These are phyloP conservation scores for Lagopus muta DNA, from an alignment of 2,113 vertebrate genomes.

Conservation along the genomic window DNA sequence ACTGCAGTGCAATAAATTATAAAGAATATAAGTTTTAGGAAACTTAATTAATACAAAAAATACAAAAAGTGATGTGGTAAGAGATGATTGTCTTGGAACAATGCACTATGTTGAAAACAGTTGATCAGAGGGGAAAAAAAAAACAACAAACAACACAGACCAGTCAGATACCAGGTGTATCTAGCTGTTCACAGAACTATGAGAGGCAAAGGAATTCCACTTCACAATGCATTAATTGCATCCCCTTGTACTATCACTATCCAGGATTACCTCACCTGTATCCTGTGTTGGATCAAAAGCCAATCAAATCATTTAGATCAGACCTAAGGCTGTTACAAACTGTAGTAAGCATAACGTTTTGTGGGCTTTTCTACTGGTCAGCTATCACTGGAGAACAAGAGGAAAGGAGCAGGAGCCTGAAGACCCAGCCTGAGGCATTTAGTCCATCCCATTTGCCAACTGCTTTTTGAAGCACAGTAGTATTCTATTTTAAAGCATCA, in stretches of 20 bases:
- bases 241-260: background rate
- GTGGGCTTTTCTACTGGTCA: background rate
- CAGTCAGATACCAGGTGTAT: background rate
- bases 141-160: background rate
- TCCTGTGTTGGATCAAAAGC: background rate
- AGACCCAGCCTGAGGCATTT: background rate
- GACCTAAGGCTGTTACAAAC: background rate
- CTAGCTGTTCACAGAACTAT: background rate
- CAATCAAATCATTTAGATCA: background rate
- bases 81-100: background rate
- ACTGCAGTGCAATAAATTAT: slow-evolving; percentile 1
- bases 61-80: background rate
- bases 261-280: background rate
- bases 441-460: background rate
- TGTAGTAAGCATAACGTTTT: background rate
- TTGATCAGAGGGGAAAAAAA: background rate
- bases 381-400: background rate
- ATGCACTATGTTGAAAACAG: background rate
- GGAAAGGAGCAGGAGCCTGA: background rate
- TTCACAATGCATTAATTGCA: background rate
- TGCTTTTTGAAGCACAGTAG: background rate
- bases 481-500: background rate
- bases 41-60: background rate
- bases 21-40: slow-evolving; percentile 28
- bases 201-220: background rate